A percentile compares a stretch with the other conserved stretches of the same genome.
These are phyloP conservation scores for Pecten maximus DNA, from an alignment of 2,888 invertebrate genomes.

Conservation along the genomic window DNA sequence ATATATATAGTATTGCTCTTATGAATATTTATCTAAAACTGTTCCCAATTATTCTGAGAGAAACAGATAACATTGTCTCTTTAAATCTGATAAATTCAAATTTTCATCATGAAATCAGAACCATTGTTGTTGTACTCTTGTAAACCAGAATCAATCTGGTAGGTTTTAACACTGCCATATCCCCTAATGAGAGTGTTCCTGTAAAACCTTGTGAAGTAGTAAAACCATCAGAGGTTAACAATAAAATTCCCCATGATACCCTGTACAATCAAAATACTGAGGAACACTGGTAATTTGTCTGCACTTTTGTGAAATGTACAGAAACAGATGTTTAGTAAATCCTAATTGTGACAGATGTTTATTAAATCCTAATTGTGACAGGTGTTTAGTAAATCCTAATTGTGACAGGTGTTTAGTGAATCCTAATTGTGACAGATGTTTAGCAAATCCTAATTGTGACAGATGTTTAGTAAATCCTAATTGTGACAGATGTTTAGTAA, in stretches of 20 bases:
- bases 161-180: background rate
- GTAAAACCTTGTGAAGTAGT: background rate
- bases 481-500: background rate
- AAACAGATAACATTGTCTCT: constrained; percentile 11
- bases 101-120: background rate
- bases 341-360: background rate
- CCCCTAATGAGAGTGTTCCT: background rate
- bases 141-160: background rate
- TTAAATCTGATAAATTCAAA: background rate
- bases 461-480: too few species aligned
- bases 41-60: background rate
- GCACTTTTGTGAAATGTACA: background rate
- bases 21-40: background rate
- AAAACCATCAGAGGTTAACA: background rate
- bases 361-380: background rate
- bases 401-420: background rate
- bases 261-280: background rate
- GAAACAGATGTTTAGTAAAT: background rate
- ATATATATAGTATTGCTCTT: background rate
- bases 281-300: background rate
- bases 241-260: background rate
- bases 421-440: too few species aligned
- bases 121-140: background rate
- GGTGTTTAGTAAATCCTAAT: background rate
- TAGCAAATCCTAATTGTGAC: background rate